phyloP scores from a whole-genome alignment of 2,797 vertebrate species.

The Chromobotia macracanthus region DNA sequence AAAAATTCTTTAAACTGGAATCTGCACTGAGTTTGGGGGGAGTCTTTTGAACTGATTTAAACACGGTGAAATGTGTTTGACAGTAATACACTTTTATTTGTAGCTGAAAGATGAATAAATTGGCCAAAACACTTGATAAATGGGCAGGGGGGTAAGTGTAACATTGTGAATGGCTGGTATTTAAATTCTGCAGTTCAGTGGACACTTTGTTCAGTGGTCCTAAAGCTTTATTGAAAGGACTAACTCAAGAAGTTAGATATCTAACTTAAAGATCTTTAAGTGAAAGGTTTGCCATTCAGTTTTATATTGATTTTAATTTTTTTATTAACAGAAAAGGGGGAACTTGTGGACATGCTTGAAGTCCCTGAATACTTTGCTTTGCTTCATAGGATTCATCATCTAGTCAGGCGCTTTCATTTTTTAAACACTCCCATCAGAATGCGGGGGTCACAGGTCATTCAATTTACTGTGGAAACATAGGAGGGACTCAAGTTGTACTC shows the following conservation, averaged over 20 bases:
- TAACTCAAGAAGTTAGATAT: too few relatives aligned
- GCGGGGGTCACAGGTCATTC: constrained; percentile 62
- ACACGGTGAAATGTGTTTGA: neutral
- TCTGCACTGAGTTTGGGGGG: too few relatives aligned
- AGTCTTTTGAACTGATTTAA: too few relatives aligned
- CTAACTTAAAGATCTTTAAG: too few relatives aligned
- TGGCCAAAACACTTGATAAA: too few relatives aligned
- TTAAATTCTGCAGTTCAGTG: too few relatives aligned
- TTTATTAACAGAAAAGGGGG: neutral
- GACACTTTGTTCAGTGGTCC: too few relatives aligned
- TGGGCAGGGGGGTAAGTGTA: too few relatives aligned
- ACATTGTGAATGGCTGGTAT: neutral
- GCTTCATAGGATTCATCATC: constrained; percentile 40
- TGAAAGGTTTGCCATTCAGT: neutral
- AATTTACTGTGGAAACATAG: constrained; percentile 56
- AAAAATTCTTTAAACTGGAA: too few relatives aligned
- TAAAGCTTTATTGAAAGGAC: too few relatives aligned
- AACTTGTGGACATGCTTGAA: neutral
- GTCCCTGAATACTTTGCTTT: constrained; percentile 37
- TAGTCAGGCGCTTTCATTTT: constrained; percentile 33
- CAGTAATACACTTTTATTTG: neutral
- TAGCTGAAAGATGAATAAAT: neutral
- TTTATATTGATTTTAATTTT: neutral
- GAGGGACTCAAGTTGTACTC: constrained; percentile 59
- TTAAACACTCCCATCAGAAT: constrained; percentile 50